Percentiles rank a stretch among this genome's conserved stretches.
phyloP scores from a whole-genome alignment of 2,113 vertebrate species.

The Greenwoodochromis staneri region DNA sequence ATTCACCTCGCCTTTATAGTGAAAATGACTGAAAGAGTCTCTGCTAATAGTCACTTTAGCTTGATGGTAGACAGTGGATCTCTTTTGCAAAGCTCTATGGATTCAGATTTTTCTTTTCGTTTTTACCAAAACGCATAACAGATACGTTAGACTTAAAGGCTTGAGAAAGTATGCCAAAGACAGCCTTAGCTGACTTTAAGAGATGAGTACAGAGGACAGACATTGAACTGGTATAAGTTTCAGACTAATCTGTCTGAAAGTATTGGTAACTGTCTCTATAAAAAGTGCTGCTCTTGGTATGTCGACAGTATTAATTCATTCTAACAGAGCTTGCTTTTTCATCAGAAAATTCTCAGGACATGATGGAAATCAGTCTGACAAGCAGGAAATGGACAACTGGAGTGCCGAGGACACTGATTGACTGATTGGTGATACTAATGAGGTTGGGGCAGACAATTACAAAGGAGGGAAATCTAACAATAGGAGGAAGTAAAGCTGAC shows the following conservation, averaged over 20 bases:
- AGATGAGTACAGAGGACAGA: neutral
- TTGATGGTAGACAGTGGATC: neutral
- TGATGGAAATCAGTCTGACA: neutral
- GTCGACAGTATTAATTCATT: neutral
- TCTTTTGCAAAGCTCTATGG: neutral
- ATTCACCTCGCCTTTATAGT: neutral
- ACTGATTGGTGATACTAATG: neutral
- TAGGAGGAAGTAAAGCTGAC: neutral
- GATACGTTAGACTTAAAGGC: neutral
- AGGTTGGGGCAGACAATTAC: neutral
- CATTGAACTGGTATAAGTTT: neutral
- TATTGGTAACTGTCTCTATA: neutral
- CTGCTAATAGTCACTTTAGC: neutral
- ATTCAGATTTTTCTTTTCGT: neutral
- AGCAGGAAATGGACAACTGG: neutral
- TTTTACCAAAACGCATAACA: neutral
- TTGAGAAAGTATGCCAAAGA: neutral
- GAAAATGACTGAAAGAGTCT: neutral
- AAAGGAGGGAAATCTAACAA: neutral
- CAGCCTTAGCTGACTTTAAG: neutral
- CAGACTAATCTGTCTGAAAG: neutral
- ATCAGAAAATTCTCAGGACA: neutral
- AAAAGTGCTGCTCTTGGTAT: neutral
- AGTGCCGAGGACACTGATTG: neutral
- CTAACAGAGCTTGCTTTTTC: neutral